These are phyloP conservation scores for Rhimphoctona megacephalus DNA, from an alignment of 2,888 invertebrate genomes.

Conservation along the genomic window DNA sequence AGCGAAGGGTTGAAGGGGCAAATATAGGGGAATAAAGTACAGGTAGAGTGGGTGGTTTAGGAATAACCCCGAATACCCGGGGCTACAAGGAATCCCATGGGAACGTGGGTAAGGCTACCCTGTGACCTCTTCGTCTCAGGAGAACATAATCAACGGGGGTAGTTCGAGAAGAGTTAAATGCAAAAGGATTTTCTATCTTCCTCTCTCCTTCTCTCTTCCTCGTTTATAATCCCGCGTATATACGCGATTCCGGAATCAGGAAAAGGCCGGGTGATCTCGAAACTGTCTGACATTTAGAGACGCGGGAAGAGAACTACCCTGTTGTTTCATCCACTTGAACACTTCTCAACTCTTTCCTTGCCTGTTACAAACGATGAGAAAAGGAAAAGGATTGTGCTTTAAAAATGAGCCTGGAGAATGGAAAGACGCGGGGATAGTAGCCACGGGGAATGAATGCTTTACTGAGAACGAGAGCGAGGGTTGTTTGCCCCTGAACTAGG, in stretches of 20 bases:
- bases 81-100: constrained; percentile 78
- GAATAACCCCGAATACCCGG: constrained; percentile 62
- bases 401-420: constrained; percentile 1
- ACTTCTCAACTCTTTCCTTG: constrained; percentile 56
- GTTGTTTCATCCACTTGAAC: background rate
- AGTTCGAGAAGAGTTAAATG: constrained; percentile 27
- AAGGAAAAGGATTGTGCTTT: constrained; percentile 62
- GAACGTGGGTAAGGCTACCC: constrained; percentile 83
- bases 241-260: constrained; percentile 32
- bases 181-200: constrained; percentile 34
- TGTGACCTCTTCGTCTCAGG: constrained; percentile 84
- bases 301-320: constrained; percentile 5
- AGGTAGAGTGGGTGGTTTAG: constrained; percentile 57
- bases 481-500: constrained; percentile 77
- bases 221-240: constrained; percentile 11
- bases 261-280: constrained; percentile 19
- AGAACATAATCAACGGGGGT: constrained; percentile 79
- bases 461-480: constrained; percentile 44
- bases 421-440: constrained; percentile 2
- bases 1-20: background rate
- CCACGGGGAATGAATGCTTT: constrained; percentile 7
- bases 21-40: constrained; percentile 6
- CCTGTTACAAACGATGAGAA: constrained; percentile 62
- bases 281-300: background rate
- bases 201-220: constrained; percentile 3